A percentile compares a stretch with the other conserved stretches of the same genome.
Conservation (phyloP, 2,797 vertebrate genomes). For the Danio choprae region DNA sequence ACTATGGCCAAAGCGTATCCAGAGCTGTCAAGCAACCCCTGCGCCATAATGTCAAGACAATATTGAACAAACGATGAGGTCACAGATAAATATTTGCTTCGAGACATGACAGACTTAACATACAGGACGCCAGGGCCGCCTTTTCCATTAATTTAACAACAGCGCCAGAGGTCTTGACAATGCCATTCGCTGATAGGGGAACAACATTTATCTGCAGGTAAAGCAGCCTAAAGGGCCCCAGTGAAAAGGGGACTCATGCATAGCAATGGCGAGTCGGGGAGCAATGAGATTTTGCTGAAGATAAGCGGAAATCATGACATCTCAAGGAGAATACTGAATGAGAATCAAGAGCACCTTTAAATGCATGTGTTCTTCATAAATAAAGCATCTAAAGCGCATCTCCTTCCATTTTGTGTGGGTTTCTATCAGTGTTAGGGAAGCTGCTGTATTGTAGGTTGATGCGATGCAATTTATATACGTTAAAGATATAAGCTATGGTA, state of each 20-base stretch:
- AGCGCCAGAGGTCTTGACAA: slow-evolving; percentile 13
- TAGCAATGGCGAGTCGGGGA: slow-evolving; percentile 19
- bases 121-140: background rate
- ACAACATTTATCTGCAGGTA: slow-evolving; percentile 33
- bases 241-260: slow-evolving; percentile 40
- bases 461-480: background rate
- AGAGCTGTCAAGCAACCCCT: slow-evolving; percentile 51
- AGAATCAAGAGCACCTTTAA: slow-evolving; percentile 28
- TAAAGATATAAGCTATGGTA: background rate
- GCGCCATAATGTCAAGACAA: slow-evolving; percentile 57
- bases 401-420: background rate
- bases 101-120: slow-evolving; percentile 19
- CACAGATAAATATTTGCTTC: slow-evolving; percentile 50
- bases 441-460: background rate
- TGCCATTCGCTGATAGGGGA: slow-evolving; percentile 26
- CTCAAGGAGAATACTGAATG: slow-evolving; percentile 23
- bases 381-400: background rate
- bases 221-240: slow-evolving; percentile 26
- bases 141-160: slow-evolving; percentile 21
- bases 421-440: background rate
- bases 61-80: slow-evolving; percentile 63
- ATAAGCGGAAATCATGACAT: slow-evolving; percentile 24
- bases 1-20: slow-evolving; percentile 43
- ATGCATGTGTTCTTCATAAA: slow-evolving; percentile 18
- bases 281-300: slow-evolving; percentile 26